Base-by-base conservation (phyloP, 2,888 invertebrate genomes). In the Drosophila monieri region DNA sequence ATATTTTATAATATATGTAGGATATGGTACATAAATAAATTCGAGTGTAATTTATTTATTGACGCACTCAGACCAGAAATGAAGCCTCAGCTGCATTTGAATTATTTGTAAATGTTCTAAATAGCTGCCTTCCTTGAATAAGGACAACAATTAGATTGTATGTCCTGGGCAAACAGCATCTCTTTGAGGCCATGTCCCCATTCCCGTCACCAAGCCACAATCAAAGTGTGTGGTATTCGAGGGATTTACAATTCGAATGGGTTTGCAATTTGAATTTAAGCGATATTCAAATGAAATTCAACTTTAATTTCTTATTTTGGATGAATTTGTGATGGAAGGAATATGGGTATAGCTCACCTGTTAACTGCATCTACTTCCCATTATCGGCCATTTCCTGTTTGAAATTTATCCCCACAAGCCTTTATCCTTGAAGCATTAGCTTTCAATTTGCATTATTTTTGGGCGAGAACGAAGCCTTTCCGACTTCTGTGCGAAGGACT, bases 1-100 rank as follows among this genome's bases (percentile, higher is more conserved):
- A 35, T 14, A 23, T 47, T 18, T 1, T 18, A 18, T 18, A 18
- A 2, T 18, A 18, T 18, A 18, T 18, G 18, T 18, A 18, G 18
- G 18, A 18, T 18, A 18, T 18, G 18, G 18, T 18, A 18, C 18
- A 27, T 47, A 48, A 9, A 23, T 43, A 25, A 27, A 15, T 44
- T 56, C 14, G 12, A 60, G 30, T 35, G 44, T 73, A 75, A 80
- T 80, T 78, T 69, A 80, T 75, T 77, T 73, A 71, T 80, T 77
- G 56, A 58, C 68, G 48, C 30, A 62, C 60, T 74, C 67, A 65
- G 73, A 67, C 55, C 60, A 39, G 53, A 54, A 21, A 39, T 32
- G 43, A 35, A 46, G 46, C 52, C 62, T 61, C 62, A 35, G 62
- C 49, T 62, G 62, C 27, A 44, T 62, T 62, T 43, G 21, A 61